Base-by-base conservation (phyloP, 2,888 invertebrate species). In the Seladonia tumulorum region DNA sequence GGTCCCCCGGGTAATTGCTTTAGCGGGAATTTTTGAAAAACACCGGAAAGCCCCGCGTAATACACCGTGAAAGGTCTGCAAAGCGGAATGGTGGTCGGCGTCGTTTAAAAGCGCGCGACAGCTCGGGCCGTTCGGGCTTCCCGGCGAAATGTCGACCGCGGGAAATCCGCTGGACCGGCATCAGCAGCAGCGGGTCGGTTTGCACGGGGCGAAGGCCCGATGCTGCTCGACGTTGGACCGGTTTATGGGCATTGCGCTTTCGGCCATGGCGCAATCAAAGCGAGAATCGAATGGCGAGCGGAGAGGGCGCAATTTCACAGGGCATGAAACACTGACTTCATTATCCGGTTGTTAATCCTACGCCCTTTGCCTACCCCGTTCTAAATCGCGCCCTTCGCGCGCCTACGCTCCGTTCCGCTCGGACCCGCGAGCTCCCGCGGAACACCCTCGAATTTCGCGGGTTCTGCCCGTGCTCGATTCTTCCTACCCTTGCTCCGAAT, bases 291-390 rank as follows among this genome's bases (percentile, higher is more conserved):
- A 93, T 93, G 91, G 92, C 92, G 92, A 91, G 87, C 90, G 88
- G 93, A 92, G 92, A 92, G 93, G 91, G 91, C 93, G 93, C 93
- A 94, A 94, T 94, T 94, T 94, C 94, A 95, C 95, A 95, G 94
- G 94, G 94, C 95, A 95, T 95, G 95, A 95, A 95, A 94, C 95
- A 94, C 94, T 94, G 94, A 94, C 94, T 95, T 95, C 94, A 94
- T 95, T 94, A 95, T 93, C 93, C 94, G 95, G 94, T 94, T 94
- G 94, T 95, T 95, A 95, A 95, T 94, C 92, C 94, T 91, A 89
- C 90, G 86, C 76, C 73, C 82, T 35, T 73, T 53, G 25, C 45
- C 85, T 25, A 35, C 14, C 75, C 57, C 66, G 39, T 68, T 53
- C 68, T 71, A 53, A 71, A 53, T 22, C 45, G 53, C 72, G 74